Evolutionary conservation across 2,888 invertebrate species (phyloP).

Genomic region (Aleiodes alternator): DNA sequence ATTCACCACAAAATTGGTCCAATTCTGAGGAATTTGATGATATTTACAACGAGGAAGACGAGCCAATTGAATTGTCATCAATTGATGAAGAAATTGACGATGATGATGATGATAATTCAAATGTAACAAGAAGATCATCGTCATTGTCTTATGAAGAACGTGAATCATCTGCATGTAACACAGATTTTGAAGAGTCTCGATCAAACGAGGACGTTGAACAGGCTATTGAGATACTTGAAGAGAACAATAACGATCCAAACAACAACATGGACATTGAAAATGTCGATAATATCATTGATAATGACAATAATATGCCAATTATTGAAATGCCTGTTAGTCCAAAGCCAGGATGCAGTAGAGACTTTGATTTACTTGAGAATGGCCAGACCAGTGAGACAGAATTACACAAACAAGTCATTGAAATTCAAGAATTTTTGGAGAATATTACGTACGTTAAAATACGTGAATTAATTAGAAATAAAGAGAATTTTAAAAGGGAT

Average conservation of each 20-base stretch:
- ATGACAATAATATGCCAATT: background rate
- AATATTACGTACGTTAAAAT: background rate
- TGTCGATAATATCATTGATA: slow-evolving; percentile 1
- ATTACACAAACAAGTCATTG: background rate
- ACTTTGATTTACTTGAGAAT: slow-evolving; percentile 47
- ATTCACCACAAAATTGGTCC: no score
- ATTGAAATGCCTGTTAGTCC: slow-evolving; percentile 49
- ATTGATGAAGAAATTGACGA: background rate
- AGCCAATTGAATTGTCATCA: background rate
- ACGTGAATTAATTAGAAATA: background rate
- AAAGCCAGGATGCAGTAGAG: slow-evolving; percentile 62
- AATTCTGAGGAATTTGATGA: background rate
- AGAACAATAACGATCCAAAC: slow-evolving; percentile 67
- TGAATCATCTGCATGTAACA: background rate
- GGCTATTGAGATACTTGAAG: slow-evolving; percentile 57
- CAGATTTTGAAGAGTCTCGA: background rate
- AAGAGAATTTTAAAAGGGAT: background rate
- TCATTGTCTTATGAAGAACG: slow-evolving; percentile 1
- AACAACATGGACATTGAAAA: slow-evolving; percentile 61
- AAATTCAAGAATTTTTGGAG: background rate
- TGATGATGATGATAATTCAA: background rate
- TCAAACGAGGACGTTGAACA: background rate
- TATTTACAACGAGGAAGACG: background rate
- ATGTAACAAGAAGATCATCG: background rate
- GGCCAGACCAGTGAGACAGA: background rate